A percentile compares a stretch with the other conserved stretches of the same genome.
Evolutionary conservation across 2,888 invertebrate species (phyloP).

Genomic region (Siphlonurus alternatus): DNA sequence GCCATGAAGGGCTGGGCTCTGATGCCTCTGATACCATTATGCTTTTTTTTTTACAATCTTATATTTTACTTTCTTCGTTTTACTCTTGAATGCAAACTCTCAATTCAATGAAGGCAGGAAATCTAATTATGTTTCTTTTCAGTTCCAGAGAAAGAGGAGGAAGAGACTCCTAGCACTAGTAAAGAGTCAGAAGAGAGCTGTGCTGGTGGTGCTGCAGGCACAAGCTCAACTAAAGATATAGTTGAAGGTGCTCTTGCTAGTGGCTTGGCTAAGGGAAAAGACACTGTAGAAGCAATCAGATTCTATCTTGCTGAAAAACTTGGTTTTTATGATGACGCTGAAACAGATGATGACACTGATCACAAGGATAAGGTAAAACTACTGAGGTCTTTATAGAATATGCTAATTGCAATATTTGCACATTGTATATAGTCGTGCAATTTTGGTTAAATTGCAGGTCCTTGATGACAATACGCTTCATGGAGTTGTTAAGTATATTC

Average conservation of each 20-base stretch:
- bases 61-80: too few species aligned
- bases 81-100: too few species aligned
- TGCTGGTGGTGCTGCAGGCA: background rate
- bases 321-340: constrained; percentile 33
- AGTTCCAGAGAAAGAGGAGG: background rate
- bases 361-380: constrained; percentile 10
- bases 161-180: background rate
- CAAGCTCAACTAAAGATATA: background rate
- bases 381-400: constrained; percentile 1
- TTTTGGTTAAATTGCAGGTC: constrained; percentile 27
- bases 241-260: background rate
- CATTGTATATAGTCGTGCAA: constrained; percentile 6
- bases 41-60: too few species aligned
- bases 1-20: too few species aligned
- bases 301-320: constrained; percentile 47
- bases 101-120: too few species aligned
- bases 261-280: constrained; percentile 21
- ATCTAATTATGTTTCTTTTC: background rate
- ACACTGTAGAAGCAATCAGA: constrained; percentile 44
- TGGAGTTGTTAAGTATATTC: constrained; percentile 63
- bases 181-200: background rate
- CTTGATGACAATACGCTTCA: constrained; percentile 54
- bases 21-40: too few species aligned
- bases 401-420: background rate
- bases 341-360: constrained; percentile 21